phyloP scores from a whole-genome alignment of 2,888 invertebrate species.

The Napeogenes sylphis region DNA sequence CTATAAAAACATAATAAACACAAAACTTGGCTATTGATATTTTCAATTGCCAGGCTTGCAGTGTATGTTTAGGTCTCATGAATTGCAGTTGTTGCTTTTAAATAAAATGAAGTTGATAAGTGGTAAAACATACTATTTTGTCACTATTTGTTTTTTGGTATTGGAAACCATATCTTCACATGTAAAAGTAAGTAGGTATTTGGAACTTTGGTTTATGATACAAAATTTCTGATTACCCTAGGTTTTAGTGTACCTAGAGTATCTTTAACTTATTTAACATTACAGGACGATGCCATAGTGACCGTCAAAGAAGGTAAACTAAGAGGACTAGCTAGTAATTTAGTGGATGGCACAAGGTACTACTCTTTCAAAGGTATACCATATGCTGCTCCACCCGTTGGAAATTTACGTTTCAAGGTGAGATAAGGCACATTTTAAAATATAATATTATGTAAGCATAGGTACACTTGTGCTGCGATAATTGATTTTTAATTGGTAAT shows the following conservation, averaged over 20 bases:
- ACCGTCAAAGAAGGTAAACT: slow-evolving; percentile 40
- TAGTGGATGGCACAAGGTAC: slow-evolving; percentile 36
- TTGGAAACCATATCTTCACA: not conserved
- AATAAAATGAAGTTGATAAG: not conserved
- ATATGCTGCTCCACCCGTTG: slow-evolving; percentile 66
- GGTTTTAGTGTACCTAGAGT: not conserved
- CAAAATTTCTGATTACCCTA: too few relatives aligned
- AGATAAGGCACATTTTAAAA: not conserved
- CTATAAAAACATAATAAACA: too few relatives aligned
- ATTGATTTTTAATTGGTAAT: too few relatives aligned
- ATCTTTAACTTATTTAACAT: not conserved
- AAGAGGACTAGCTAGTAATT: slow-evolving; percentile 36
- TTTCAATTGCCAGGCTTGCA: not conserved
- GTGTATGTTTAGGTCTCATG: not conserved
- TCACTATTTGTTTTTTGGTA: not conserved
- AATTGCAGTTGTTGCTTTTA: not conserved
- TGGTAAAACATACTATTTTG: not conserved
- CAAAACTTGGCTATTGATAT: too few relatives aligned
- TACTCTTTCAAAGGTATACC: slow-evolving; percentile 62
- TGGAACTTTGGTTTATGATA: too few relatives aligned
- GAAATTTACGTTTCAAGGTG: slow-evolving; percentile 66
- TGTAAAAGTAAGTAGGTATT: not conserved
- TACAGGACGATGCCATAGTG: slow-evolving; percentile 27
- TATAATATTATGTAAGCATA: too few relatives aligned
- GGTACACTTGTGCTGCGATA: too few relatives aligned